phyloP scores from a whole-genome alignment of 1,140 invertebrate species.

The Meloidogyne chitwoodi region DNA sequence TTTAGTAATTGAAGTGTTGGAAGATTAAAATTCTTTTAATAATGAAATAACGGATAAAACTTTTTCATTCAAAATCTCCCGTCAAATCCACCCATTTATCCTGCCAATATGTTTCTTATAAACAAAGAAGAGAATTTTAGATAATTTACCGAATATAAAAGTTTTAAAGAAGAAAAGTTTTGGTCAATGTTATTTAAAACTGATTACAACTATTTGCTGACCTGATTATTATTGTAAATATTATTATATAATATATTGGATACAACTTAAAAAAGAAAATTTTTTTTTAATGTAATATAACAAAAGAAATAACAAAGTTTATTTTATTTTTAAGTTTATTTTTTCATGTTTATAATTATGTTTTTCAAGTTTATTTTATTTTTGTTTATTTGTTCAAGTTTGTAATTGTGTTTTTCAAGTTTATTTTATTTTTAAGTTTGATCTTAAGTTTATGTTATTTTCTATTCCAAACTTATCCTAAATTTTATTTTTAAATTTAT shows the following conservation, averaged over 20 bases:
- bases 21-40: no score
- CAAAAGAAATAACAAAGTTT: no score
- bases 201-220: background rate
- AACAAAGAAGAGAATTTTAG: no score
- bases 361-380: background rate
- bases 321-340: no score
- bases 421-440: background rate
- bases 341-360: background rate
- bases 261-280: background rate
- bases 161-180: background rate
- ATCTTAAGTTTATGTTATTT: background rate
- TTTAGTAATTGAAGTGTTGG: no score
- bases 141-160: background rate
- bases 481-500: background rate
- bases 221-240: background rate
- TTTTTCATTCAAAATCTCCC: no score
- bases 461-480: background rate
- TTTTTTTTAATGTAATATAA: no score
- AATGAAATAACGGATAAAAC: no score
- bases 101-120: no score
- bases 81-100: no score
- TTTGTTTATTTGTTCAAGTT: background rate
- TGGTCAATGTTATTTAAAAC: background rate
- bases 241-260: background rate
- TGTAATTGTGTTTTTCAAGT: background rate